phyloP scores from a whole-genome alignment of 2,113 vertebrate genomes.

The Orthonyx spaldingii region DNA sequence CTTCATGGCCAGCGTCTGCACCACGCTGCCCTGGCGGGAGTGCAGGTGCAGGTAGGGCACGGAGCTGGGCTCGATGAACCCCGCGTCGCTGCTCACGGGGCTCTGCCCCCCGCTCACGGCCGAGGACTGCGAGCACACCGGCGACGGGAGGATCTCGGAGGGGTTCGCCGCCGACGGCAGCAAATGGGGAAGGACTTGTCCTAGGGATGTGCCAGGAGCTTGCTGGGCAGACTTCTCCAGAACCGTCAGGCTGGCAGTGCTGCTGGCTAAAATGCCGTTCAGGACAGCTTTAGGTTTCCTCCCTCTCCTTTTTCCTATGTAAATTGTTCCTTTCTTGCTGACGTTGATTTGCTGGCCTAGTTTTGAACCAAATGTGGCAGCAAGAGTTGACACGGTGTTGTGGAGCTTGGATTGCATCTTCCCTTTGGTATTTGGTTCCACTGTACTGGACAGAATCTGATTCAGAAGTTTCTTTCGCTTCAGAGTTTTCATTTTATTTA shows the following conservation, averaged over 20 bases:
- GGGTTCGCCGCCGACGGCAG: constrained; percentile 69
- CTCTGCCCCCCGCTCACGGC: constrained; percentile 86
- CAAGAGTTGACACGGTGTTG: constrained; percentile 86
- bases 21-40: constrained; percentile 65
- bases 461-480: constrained; percentile 90
- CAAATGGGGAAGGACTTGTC: constrained; percentile 75
- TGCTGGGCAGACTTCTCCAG: constrained; percentile 76
- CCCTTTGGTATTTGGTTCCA: constrained; percentile 76
- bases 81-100: constrained; percentile 84
- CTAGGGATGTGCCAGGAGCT: constrained; percentile 68
- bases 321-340: constrained; percentile 98
- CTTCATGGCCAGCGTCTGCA: constrained; percentile 86
- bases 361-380: constrained; percentile 89
- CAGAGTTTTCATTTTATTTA: constrained; percentile 97
- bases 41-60: constrained; percentile 81
- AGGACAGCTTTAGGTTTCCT: constrained; percentile 88
- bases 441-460: constrained; percentile 78
- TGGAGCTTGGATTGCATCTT: constrained; percentile 81
- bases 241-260: constrained; percentile 47
- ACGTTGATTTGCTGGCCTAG: constrained; percentile 96
- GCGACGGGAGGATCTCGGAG: constrained; percentile 85
- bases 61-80: constrained; percentile 88
- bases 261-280: constrained; percentile 66
- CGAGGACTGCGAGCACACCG: constrained; percentile 83
- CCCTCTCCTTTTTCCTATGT: constrained; percentile 96